A percentile compares a stretch with the other conserved stretches of the same genome.
phyloP scores from a whole-genome alignment of 1,140 invertebrate species.

The Drosophila ohnishii region DNA sequence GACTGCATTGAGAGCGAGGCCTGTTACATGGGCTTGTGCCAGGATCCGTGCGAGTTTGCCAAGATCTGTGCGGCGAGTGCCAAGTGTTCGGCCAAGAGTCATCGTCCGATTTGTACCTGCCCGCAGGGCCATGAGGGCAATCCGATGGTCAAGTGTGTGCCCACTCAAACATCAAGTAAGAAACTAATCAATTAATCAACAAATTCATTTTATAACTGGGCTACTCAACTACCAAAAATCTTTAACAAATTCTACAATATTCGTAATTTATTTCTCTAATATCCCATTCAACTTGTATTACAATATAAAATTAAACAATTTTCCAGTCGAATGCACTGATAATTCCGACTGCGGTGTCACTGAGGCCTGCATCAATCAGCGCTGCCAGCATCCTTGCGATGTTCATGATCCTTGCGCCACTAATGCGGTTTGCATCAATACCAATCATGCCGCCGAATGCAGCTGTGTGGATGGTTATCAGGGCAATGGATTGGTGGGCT shows the following conservation, averaged over 20 bases:
- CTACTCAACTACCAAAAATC: not conserved
- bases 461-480: constrained; percentile 92
- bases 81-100: constrained; percentile 89
- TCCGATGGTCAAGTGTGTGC: constrained; percentile 89
- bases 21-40: constrained; percentile 89
- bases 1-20: constrained; percentile 90
- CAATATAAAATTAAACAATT: not conserved
- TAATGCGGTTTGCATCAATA: constrained; percentile 93
- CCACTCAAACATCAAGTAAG: constrained; percentile 88
- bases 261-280: not conserved
- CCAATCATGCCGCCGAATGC: constrained; percentile 93
- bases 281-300: no score
- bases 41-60: constrained; percentile 89
- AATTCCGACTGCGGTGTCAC: constrained; percentile 91
- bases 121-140: constrained; percentile 89
- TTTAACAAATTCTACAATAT: not conserved
- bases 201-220: constrained; percentile 12
- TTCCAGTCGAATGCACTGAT: constrained; percentile 89
- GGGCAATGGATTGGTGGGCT: constrained; percentile 92
- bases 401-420: constrained; percentile 91
- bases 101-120: constrained; percentile 90
- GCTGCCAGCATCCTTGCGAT: constrained; percentile 92
- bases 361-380: constrained; percentile 91
- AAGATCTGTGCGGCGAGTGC: constrained; percentile 88
- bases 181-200: constrained; percentile 68